A percentile compares a stretch with the other conserved stretches of the same genome.
phyloP scores from a whole-genome alignment of 1,140 invertebrate species.

The Solen grandis region DNA sequence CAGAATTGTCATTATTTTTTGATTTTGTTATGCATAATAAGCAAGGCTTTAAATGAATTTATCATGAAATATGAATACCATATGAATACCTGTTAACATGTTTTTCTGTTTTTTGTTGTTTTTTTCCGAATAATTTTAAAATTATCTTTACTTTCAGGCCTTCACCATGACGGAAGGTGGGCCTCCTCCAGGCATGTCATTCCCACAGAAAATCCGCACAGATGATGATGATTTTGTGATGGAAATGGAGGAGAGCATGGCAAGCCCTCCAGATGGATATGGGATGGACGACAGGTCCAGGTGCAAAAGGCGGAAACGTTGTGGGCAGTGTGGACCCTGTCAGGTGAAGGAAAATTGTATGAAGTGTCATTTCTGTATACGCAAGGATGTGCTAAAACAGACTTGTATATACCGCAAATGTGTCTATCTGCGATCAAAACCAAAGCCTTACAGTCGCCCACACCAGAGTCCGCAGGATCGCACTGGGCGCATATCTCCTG shows the following conservation, averaged over 20 bases:
- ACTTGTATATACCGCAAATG: conserved; percentile 78
- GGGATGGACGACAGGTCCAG: conserved; percentile 64
- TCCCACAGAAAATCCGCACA: conserved; percentile 60
- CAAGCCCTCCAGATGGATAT: conserved; percentile 27
- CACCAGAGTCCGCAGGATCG: conserved; percentile 43
- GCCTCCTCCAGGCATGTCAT: conserved; percentile 52
- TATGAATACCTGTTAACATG: no score
- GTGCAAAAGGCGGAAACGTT: conserved; percentile 72
- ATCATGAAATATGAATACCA: no score
- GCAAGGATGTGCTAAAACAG: conserved; percentile 76
- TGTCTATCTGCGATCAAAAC: conserved; percentile 75
- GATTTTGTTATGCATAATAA: no score
- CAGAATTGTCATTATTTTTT: no score
- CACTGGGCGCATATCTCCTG: conserved; percentile 13
- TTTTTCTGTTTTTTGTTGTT: no score
- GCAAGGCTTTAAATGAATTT: no score
- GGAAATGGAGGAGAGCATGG: conserved; percentile 54
- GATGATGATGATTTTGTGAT: conserved; percentile 64
- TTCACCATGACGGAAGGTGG: conserved; percentile 45
- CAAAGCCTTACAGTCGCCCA: conserved; percentile 68
- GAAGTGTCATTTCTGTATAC: conserved; percentile 75
- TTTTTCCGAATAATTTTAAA: no score
- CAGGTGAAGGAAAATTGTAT: conserved; percentile 76
- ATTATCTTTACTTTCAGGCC: conserved; percentile 16
- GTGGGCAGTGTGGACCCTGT: conserved; percentile 78